Evolutionary conservation across 2,888 invertebrate species (phyloP), one percentile per base, ranked within the genome.

Genomic region (Cephus sareptanus): DNA sequence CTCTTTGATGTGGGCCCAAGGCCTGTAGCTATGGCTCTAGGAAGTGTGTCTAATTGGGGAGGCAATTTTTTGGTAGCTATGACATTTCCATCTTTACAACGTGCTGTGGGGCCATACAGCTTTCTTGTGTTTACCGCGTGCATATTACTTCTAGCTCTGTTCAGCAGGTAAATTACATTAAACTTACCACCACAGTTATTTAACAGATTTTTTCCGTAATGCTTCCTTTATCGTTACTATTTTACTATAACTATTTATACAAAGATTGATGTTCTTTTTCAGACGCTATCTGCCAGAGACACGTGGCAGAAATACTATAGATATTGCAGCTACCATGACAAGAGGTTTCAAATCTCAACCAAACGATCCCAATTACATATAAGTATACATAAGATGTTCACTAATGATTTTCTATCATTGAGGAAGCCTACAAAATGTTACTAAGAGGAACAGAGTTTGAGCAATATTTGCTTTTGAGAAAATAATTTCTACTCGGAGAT

Each of bases 1-100:
- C 90, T 97, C 77, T 97, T 97, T 89, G 96, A 97, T 88, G 95
- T 96, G 80, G 96, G 95, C 0, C 96, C 97, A 0, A 94, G 97
- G n/a, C 94, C 96, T 0, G 95, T 95, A 33, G 97, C 96, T 76
- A 97, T 97, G 97, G 95, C 97, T 74, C 93, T 97, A 90, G 97
- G 97, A 71, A 97, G 97, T 81, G 94, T 97, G 86, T 94, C 95
- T 80, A 98, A 97, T 90, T 98, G 98, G 98, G 94, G 94, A 0
- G 97, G 96, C 73, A 98, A 98, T 93, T 97, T 98, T 90, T 88
- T 97, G 11, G 95, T 98, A 81, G 97, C 96, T 56, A 95, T 97
- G 93, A 92, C 94, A 33, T 97, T 97, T 92, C 95, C 95, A 12
- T 91, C 92, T 15, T 89, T 97, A 89, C 92, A 95, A 82, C 91